These are phyloP conservation scores for Lapara coniferarum DNA, from an alignment of 2,888 invertebrate genomes.

Conservation along the genomic window DNA sequence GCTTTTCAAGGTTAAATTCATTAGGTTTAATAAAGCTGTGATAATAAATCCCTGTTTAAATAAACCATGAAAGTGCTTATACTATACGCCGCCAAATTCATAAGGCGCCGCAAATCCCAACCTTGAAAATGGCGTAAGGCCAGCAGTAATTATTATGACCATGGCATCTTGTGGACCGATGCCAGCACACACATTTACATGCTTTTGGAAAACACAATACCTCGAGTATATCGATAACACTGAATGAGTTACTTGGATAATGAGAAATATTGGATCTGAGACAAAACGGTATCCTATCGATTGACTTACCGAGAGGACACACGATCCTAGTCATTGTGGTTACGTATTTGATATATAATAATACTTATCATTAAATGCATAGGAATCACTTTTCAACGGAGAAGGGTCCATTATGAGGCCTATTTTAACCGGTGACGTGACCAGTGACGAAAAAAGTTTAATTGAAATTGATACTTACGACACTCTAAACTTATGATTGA, in stretches of 20 bases:
- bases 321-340: too few relatives aligned
- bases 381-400: too few relatives aligned
- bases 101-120: slow-evolving; percentile 22
- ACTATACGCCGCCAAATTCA: slow-evolving; percentile 11
- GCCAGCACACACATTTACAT: slow-evolving; percentile 26
- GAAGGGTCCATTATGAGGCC: too few relatives aligned
- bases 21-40: too few relatives aligned
- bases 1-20: too few relatives aligned
- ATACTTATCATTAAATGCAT: too few relatives aligned
- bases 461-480: too few relatives aligned
- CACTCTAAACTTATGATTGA: too few relatives aligned
- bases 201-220: slow-evolving; percentile 2
- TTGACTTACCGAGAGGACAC: too few relatives aligned
- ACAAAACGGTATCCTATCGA: background rate
- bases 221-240: background rate
- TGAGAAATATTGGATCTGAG: background rate
- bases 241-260: background rate
- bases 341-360: too few relatives aligned
- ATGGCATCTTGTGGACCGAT: slow-evolving; percentile 18
- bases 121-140: slow-evolving; percentile 19
- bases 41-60: background rate
- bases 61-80: slow-evolving; percentile 1
- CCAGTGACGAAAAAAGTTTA: too few relatives aligned
- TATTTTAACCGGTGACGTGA: too few relatives aligned
- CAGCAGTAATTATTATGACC: slow-evolving; percentile 13